Evolutionary conservation across 1,140 invertebrate species (phyloP).

Genomic region (Drosophila nigrodunni): DNA sequence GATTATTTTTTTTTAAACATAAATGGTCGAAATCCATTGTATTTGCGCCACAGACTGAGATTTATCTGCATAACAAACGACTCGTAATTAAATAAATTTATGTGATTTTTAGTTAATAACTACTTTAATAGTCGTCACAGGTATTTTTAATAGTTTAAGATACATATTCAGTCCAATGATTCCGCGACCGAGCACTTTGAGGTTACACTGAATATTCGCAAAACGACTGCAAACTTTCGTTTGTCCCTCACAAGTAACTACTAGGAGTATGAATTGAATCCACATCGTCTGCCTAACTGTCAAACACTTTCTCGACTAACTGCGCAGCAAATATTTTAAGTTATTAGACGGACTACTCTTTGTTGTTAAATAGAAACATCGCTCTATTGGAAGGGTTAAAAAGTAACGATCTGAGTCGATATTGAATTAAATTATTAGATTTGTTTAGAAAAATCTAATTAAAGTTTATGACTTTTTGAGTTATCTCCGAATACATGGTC

Average conservation of each 20-base stretch:
- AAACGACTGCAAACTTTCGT: no score
- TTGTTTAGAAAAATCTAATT: no score
- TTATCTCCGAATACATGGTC: no score
- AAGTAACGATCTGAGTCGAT: no score
- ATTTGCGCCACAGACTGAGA: conserved; percentile 30
- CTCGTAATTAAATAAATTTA: neutral
- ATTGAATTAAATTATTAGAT: no score
- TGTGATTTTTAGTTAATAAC: neutral
- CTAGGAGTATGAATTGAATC: neutral
- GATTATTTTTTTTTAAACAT: conserved; percentile 26
- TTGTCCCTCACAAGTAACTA: no score
- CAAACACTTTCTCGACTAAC: neutral
- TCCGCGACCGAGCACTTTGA: conserved; percentile 26
- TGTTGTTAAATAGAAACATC: neutral
- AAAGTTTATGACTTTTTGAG: no score
- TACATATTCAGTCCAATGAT: conserved; percentile 23
- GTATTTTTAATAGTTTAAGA: conserved; percentile 21
- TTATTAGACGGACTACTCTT: neutral
- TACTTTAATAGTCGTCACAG: conserved; percentile 31
- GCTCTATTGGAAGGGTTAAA: neutral
- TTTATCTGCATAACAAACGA: conserved; percentile 8
- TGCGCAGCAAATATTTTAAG: neutral
- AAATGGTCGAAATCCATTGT: conserved; percentile 39
- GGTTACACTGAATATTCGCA: neutral
- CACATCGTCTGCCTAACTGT: neutral